phyloP scores from a whole-genome alignment of 1,140 invertebrate species.

The Pomacea maculata region DNA sequence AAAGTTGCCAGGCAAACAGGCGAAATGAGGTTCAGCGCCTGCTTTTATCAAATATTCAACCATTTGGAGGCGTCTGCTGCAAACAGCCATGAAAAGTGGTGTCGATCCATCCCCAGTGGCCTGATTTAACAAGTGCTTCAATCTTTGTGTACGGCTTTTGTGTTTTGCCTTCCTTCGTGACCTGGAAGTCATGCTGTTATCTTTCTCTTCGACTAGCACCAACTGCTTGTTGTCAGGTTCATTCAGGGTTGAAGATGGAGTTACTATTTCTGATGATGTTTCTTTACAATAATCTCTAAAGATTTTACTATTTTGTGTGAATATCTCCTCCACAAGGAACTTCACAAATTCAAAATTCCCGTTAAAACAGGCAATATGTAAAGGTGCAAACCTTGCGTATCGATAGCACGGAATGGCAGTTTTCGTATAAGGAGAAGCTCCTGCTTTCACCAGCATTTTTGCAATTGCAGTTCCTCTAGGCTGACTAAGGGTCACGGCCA shows the following conservation, averaged over 20 bases:
- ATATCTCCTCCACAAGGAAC: constrained; percentile 29
- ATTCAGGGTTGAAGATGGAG: too few species aligned
- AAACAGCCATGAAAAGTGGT: constrained; percentile 50
- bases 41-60: constrained; percentile 45
- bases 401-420: constrained; percentile 30
- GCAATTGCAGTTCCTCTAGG: constrained; percentile 15
- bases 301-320: background rate
- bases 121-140: constrained; percentile 22
- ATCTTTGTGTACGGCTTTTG: too few species aligned
- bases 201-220: too few species aligned
- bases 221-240: too few species aligned
- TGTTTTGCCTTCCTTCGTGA: too few species aligned
- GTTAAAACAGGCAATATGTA: constrained; percentile 37
- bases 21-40: constrained; percentile 41
- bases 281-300: background rate
- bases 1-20: constrained; percentile 34
- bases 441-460: constrained; percentile 27
- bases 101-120: constrained; percentile 37
- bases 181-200: too few species aligned
- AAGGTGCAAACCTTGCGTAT: constrained; percentile 20
- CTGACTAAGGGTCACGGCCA: constrained; percentile 20
- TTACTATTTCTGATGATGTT: too few species aligned
- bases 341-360: constrained; percentile 36
- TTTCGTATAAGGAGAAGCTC: constrained; percentile 29
- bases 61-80: constrained; percentile 40